Evolutionary conservation across 2,888 invertebrate species (phyloP).

Genomic region (Acrobasis suavella): DNA sequence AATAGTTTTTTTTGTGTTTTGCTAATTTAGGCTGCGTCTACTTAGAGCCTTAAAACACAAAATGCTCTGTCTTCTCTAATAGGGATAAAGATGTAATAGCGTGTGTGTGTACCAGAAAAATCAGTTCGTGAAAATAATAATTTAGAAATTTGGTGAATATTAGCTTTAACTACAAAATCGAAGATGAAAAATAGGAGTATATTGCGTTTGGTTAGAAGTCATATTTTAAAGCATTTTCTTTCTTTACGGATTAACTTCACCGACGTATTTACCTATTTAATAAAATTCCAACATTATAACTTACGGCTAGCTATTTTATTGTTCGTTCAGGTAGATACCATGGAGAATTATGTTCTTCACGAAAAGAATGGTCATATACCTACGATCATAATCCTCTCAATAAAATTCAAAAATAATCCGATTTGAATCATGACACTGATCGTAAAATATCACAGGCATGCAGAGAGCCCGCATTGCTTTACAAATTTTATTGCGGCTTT

Average conservation of each 20-base stretch:
- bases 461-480: conserved; percentile 33
- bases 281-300: neutral
- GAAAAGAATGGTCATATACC: conserved; percentile 30
- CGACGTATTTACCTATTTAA: neutral
- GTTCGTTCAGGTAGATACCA: neutral
- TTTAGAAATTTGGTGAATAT: too few relatives aligned
- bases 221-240: neutral
- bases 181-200: neutral
- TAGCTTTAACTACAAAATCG: too few relatives aligned
- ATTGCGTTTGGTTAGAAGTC: neutral
- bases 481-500: conserved; percentile 57
- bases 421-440: conserved; percentile 55
- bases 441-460: conserved; percentile 54
- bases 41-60: too few relatives aligned
- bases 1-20: too few relatives aligned
- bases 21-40: too few relatives aligned
- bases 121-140: too few relatives aligned
- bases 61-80: too few relatives aligned
- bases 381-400: conserved; percentile 39
- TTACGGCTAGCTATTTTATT: neutral
- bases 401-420: conserved; percentile 57
- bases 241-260: neutral
- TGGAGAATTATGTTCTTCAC: neutral
- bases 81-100: too few relatives aligned
- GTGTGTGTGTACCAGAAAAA: too few relatives aligned